A percentile compares a stretch with the other conserved stretches of the same genome.
Evolutionary conservation across 2,888 invertebrate species (phyloP).

Genomic region (Chymomyza procnemis): DNA sequence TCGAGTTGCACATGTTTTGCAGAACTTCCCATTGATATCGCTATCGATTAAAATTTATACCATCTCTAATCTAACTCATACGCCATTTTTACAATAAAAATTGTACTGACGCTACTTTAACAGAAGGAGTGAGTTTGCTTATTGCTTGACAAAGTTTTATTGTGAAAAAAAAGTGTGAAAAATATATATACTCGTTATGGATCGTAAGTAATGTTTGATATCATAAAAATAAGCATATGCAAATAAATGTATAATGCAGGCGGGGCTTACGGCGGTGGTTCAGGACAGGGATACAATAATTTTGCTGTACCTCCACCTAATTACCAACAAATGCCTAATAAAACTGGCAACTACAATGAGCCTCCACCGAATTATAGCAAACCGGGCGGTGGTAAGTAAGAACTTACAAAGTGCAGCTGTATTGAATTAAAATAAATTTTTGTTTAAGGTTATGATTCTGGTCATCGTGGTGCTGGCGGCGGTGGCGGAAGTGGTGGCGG

Average conservation of each 20-base stretch:
- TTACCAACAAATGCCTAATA: constrained; percentile 74
- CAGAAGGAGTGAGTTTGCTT: neutral
- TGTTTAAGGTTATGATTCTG: constrained; percentile 74
- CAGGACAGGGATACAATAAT: constrained; percentile 75
- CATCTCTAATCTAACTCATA: constrained; percentile 21
- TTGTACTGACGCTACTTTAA: constrained; percentile 39
- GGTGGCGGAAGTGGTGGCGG: constrained; percentile 61
- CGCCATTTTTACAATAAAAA: constrained; percentile 58
- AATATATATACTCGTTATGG: constrained; percentile 51
- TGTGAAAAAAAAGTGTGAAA: constrained; percentile 15
- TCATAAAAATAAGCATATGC: neutral
- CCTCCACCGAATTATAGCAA: constrained; percentile 76
- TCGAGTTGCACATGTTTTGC: neutral
- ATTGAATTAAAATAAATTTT: constrained; percentile 20
- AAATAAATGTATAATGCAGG: neutral
- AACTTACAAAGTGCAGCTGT: neutral
- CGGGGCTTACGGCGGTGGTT: constrained; percentile 42
- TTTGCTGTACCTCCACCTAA: constrained; percentile 78
- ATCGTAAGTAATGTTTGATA: constrained; percentile 59
- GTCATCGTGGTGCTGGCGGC: constrained; percentile 62
- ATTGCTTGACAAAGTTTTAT: neutral
- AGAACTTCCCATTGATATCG: neutral
- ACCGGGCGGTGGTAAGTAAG: constrained; percentile 65
- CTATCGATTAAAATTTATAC: neutral
- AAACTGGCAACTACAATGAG: constrained; percentile 75